phyloP scores from a whole-genome alignment of 2,888 invertebrate species.

The Syrista parreyssii region DNA sequence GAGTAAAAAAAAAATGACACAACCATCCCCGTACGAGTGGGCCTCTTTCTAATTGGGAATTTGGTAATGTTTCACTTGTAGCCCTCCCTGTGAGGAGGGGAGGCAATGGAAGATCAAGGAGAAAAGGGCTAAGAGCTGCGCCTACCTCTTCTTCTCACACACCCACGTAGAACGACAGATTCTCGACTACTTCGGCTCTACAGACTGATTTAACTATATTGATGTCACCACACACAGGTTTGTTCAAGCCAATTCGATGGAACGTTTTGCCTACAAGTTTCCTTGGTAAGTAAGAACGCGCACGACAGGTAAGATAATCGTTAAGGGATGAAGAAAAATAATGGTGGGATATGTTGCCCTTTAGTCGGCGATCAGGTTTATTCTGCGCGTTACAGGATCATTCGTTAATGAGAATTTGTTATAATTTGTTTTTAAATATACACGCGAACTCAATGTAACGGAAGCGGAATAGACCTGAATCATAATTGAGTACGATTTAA shows the following conservation, averaged over 20 bases:
- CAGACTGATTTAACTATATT: constrained; percentile 38
- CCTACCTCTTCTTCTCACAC: constrained; percentile 2
- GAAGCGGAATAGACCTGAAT: constrained; percentile 7
- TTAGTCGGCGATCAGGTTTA: background rate
- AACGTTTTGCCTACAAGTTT: background rate
- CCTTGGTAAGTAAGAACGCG: constrained; percentile 51
- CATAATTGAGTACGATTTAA: constrained; percentile 21
- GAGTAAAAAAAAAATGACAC: constrained; percentile 34
- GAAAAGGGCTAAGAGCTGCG: constrained; percentile 15
- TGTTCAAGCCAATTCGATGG: constrained; percentile 29
- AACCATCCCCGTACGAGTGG: constrained; percentile 27
- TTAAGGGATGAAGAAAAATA: background rate
- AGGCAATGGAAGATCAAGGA: constrained; percentile 44
- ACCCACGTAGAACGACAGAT: constrained; percentile 6
- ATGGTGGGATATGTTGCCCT: background rate
- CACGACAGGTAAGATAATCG: constrained; percentile 51
- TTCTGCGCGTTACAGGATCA: background rate
- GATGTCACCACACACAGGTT: constrained; percentile 35
- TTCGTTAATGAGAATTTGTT: background rate
- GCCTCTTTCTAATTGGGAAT: constrained; percentile 61
- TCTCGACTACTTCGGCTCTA: constrained; percentile 21
- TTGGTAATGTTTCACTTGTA: constrained; percentile 67
- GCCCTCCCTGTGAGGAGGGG: constrained; percentile 66
- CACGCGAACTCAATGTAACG: background rate
- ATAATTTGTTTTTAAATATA: background rate